These are phyloP conservation scores for Scaeva pyrastri DNA, from an alignment of 2,888 invertebrate genomes.

Conservation along the genomic window DNA sequence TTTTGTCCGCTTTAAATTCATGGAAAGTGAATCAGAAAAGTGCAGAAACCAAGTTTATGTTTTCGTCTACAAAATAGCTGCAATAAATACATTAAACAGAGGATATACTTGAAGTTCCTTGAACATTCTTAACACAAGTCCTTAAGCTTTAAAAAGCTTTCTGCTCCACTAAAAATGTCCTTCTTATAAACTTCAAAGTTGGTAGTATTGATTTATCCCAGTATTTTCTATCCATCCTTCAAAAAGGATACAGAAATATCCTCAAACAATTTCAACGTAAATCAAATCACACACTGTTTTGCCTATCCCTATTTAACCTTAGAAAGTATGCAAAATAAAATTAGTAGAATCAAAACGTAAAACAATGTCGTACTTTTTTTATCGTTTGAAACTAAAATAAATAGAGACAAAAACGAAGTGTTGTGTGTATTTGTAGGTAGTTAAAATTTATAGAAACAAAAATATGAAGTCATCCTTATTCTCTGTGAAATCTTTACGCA, in stretches of 20 bases:
- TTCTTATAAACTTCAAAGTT: slow-evolving; percentile 9
- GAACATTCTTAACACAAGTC: not conserved
- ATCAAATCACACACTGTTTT: slow-evolving; percentile 36
- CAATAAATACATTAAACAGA: no score
- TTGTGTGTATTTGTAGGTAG: slow-evolving; percentile 58
- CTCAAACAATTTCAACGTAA: slow-evolving; percentile 60
- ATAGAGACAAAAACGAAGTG: slow-evolving; percentile 29
- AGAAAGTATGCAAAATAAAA: slow-evolving; percentile 50
- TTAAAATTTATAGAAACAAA: slow-evolving; percentile 59
- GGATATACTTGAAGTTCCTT: no score
- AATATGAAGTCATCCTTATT: slow-evolving; percentile 56
- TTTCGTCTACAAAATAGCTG: no score
- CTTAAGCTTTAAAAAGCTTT: slow-evolving; percentile 54
- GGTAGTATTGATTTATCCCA: slow-evolving; percentile 64
- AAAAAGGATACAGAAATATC: slow-evolving; percentile 57
- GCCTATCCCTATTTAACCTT: slow-evolving; percentile 16
- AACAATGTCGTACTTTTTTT: not conserved
- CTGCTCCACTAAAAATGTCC: slow-evolving; percentile 27
- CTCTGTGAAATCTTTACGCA: slow-evolving; percentile 22
- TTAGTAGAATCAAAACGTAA: not conserved
- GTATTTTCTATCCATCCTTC: slow-evolving; percentile 54
- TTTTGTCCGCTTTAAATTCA: no score
- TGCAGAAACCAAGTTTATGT: no score
- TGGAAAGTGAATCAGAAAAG: no score
- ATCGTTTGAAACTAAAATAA: slow-evolving; percentile 1